A percentile compares a stretch with the other conserved stretches of the same genome.
These are phyloP conservation scores for Siniperca undulata DNA, from an alignment of 2,797 vertebrate species.

Conservation along the genomic window DNA sequence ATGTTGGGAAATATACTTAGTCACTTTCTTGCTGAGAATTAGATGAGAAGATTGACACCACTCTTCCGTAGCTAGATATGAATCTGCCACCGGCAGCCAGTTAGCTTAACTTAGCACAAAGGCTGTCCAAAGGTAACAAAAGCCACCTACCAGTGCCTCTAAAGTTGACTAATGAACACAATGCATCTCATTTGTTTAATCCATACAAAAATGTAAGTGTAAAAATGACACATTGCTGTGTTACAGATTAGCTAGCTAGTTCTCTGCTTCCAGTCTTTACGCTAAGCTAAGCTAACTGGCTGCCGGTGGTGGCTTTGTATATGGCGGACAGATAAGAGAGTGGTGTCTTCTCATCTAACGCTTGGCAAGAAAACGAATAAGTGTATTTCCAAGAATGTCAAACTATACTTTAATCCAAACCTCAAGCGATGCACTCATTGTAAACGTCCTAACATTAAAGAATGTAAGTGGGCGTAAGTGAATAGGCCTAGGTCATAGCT, in stretches of 20 bases:
- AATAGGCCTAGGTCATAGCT: background rate
- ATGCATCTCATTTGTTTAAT: background rate
- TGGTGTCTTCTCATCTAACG: background rate
- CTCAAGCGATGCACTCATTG: background rate
- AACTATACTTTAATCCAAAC: background rate
- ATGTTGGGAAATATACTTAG: background rate
- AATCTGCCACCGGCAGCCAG: background rate
- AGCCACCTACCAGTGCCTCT: background rate
- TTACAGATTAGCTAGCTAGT: background rate
- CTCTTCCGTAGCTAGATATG: background rate
- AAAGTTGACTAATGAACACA: background rate
- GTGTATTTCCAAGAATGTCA: background rate
- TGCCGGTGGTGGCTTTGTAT: background rate
- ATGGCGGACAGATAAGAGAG: background rate
- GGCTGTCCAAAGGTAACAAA: background rate
- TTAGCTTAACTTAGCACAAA: background rate
- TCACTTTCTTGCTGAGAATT: background rate
- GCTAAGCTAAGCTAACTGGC: background rate
- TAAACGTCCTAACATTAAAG: background rate
- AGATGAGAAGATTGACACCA: slow-evolving; percentile 7
- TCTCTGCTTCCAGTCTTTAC: too few relatives aligned
- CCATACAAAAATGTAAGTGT: too few relatives aligned
- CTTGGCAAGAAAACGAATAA: background rate
- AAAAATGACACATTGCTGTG: too few relatives aligned
- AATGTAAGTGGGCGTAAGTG: background rate